Evolutionary conservation across 2,888 invertebrate genomes (phyloP).

Genomic region (Bibio marci): DNA sequence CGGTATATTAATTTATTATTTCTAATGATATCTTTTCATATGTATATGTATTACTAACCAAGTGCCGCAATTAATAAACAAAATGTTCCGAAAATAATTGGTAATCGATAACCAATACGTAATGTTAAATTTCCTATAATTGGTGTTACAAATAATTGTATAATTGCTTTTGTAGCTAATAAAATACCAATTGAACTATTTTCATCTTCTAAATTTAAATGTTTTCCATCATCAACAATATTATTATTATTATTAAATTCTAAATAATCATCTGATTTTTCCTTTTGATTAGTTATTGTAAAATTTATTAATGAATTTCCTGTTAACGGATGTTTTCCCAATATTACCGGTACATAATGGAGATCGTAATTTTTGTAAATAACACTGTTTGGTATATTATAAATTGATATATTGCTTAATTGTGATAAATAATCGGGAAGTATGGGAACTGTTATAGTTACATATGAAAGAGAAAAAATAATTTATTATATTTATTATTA

Average conservation of each 20-base stretch:
- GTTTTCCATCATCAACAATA: background rate
- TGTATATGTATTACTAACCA: slow-evolving; percentile 32
- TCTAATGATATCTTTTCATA: slow-evolving; percentile 7
- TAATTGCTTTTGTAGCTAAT: slow-evolving; percentile 60
- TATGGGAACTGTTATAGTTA: slow-evolving; percentile 48
- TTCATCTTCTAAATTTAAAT: slow-evolving; percentile 31
- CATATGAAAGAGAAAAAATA: slow-evolving; percentile 2
- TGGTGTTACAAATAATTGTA: slow-evolving; percentile 62
- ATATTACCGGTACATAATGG: slow-evolving; percentile 17
- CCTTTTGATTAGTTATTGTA: slow-evolving; percentile 13
- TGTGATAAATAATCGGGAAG: slow-evolving; percentile 57
- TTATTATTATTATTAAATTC: slow-evolving; percentile 1
- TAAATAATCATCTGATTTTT: slow-evolving; percentile 4
- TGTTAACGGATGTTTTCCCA: slow-evolving; percentile 28
- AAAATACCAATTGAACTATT: slow-evolving; percentile 50
- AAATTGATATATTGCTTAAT: slow-evolving; percentile 29
- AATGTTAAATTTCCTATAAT: slow-evolving; percentile 50
- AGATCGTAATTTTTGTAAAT: slow-evolving; percentile 20
- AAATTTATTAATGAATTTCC: slow-evolving; percentile 26
- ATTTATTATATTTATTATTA: background rate
- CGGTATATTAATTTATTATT: slow-evolving; percentile 7
- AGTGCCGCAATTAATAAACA: slow-evolving; percentile 48
- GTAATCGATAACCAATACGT: slow-evolving; percentile 46
- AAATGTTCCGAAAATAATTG: slow-evolving; percentile 49
- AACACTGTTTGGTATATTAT: slow-evolving; percentile 17